Percentiles rank a stretch among this genome's conserved stretches.
These are phyloP conservation scores for Colaptes auratus DNA, from an alignment of 2,113 vertebrate genomes.

Conservation along the genomic window DNA sequence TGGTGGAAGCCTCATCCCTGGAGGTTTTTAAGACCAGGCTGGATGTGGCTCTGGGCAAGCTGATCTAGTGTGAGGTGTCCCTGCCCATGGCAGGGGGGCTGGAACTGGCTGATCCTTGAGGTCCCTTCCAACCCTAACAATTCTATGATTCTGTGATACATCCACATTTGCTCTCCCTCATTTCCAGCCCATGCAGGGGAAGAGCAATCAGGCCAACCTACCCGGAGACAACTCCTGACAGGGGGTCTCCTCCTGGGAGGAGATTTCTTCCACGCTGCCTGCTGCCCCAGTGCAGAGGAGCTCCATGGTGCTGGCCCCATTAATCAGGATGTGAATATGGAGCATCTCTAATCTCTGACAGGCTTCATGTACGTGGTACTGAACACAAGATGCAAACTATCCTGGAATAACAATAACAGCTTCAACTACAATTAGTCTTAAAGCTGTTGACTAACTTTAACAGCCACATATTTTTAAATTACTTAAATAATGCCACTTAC, in stretches of 20 bases:
- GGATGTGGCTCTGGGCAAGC: too few species aligned
- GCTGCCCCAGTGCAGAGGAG: neutral
- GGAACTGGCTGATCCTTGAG: too few species aligned
- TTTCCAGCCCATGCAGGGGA: rapidly evolving
- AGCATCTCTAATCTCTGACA: neutral
- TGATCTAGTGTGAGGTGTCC: too few species aligned
- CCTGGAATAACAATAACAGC: neutral
- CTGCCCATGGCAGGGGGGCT: too few species aligned
- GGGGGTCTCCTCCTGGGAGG: neutral
- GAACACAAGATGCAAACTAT: neutral
- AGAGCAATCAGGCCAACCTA: neutral
- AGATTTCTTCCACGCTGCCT: neutral
- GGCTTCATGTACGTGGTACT: rapidly evolving
- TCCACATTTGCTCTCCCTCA: neutral
- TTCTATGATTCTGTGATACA: too few species aligned
- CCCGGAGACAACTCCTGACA: neutral
- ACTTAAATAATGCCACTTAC: neutral
- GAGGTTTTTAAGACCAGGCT: too few species aligned
- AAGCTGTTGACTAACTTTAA: neutral
- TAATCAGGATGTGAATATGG: neutral
- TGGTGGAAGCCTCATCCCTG: too few species aligned
- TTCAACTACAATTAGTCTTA: neutral
- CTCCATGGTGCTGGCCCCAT: neutral
- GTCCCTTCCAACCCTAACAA: too few species aligned
- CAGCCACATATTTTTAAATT: neutral